Base-by-base conservation (phyloP, 2,113 vertebrate genomes). In the Podocnemis expansa region DNA sequence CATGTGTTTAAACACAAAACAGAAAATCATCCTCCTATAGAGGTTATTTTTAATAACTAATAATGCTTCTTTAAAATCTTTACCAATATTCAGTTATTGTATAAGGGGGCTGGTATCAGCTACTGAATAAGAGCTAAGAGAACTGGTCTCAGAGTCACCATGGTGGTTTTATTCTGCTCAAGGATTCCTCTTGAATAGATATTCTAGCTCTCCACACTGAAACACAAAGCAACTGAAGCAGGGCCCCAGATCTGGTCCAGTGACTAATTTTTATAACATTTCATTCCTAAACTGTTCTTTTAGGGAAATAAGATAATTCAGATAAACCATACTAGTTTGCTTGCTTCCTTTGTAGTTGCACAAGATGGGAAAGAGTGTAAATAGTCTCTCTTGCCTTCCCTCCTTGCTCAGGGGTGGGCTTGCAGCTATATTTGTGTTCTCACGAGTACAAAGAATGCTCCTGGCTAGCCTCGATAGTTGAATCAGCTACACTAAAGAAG, bases 11-110 rank as follows among this genome's bases (percentile, higher is more conserved):
- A 43, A 43, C 91, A 93, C 78, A 93, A 96, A 96, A 94, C 82
- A 88, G 76, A 88, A 83, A 94, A 91, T 94, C 89, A 84, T 89
- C 86, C 83, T 89, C 75, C 45, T 67, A 34, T 51, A 80, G 73
- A 89, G 41, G 60, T 70, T 51, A 34, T 89, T 76, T 86, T 75
- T 82, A 79, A 76, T 11, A 76, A 76, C 73, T 14, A 27, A 27
- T 24, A 76, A n/a, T 2, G 41, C 19, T 25, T 25, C 34, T 67
- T 67, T 19, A n/a, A n/a, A 67, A 67, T 19, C 63, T 29, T 67
- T 67, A 25, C 29, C 19, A 16, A 19, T 67, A 19, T 13, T 17
- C 34, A 67, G 29, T 34, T n/a, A n/a, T n/a, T n/a, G n/a, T n/a
- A n/a, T n/a, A n/a, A n/a, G n/a, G n/a, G n/a, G n/a, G n/a, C n/a